Evolutionary conservation across 2,797 vertebrate genomes (phyloP).

Genomic region (Euphonia xanthogaster): DNA sequence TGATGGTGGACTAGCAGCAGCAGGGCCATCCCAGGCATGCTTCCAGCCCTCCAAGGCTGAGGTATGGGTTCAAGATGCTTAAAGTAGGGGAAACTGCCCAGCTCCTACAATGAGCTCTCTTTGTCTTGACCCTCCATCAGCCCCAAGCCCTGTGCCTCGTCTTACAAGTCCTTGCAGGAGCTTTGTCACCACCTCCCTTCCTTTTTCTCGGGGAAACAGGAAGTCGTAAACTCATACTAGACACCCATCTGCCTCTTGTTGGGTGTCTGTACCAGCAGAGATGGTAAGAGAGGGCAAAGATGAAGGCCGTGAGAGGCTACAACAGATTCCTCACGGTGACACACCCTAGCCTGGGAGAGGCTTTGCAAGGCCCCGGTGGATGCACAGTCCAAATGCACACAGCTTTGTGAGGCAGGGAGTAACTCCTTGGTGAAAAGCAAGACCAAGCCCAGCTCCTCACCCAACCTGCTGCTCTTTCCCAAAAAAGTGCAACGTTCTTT

Average conservation of each 20-base stretch:
- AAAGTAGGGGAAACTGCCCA: background rate
- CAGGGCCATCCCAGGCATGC: background rate
- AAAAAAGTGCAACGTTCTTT: background rate
- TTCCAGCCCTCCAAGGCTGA: background rate
- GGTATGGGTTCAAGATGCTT: background rate
- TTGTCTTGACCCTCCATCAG: background rate
- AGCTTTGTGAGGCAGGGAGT: background rate
- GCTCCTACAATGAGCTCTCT: background rate
- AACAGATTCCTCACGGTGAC: background rate
- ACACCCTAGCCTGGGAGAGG: background rate
- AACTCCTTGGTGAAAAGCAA: background rate
- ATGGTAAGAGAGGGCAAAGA: background rate
- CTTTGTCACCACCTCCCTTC: background rate
- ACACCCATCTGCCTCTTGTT: background rate
- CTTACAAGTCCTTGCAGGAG: background rate
- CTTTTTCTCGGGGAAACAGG: accelerated
- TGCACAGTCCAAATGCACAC: background rate
- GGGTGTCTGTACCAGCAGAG: background rate
- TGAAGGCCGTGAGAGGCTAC: background rate
- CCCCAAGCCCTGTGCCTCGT: background rate
- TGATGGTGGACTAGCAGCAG: background rate
- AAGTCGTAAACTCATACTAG: background rate
- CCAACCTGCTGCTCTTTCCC: background rate
- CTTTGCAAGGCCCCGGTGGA: background rate
- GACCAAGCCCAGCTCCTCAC: background rate